Evolutionary conservation across 2,888 invertebrate species (phyloP), one percentile per base, ranked within the genome.

Genomic region (Stenolophus ochropezus): DNA sequence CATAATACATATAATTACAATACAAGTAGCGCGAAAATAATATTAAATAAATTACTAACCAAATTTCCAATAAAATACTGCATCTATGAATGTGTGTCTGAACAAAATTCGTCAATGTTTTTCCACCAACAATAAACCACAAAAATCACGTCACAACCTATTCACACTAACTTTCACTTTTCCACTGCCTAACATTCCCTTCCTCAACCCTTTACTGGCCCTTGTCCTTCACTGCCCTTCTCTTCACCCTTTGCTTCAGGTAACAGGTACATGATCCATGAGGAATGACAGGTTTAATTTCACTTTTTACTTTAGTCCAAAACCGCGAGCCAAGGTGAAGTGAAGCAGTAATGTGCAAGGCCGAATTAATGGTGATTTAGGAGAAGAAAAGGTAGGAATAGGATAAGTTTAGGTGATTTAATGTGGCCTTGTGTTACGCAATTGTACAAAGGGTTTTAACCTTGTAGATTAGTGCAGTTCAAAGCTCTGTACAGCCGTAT

Each of bases 251-350:
- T 69, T 33, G 5, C 18, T 18, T 18, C 78, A 78, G 61, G 61
- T 61, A 61, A 65, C 42, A 71, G 47, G 51, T 47, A 74, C 49
- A 49, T 65, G 4, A 33, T 71, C 20, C 18, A 73, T 18, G 27
- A 71, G 47, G 58, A 69, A 78, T 76, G 33, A 42, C 51, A 75
- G 25, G 51, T 69, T 42, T 21, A 58, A 14, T 77, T 77, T 77
- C 61, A 77, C 77, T 77, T 77, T 42, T 42, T 42, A 42, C 33
- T 42, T 77, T 82, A 84, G 85, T 85, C 85, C 84, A 87, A 89
- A 89, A 88, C 88, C 89, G 85, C 88, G 85, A 84, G 78, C 86
- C 88, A 88, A 87, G 88, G 89, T 71, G 79, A 79, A 71, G 56
- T 56, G 56, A 16, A 33, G 14, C 14, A 20, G 25, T 3, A 53